Conservation (phyloP, 2,113 vertebrate genomes). For the Coturnix japonica region DNA sequence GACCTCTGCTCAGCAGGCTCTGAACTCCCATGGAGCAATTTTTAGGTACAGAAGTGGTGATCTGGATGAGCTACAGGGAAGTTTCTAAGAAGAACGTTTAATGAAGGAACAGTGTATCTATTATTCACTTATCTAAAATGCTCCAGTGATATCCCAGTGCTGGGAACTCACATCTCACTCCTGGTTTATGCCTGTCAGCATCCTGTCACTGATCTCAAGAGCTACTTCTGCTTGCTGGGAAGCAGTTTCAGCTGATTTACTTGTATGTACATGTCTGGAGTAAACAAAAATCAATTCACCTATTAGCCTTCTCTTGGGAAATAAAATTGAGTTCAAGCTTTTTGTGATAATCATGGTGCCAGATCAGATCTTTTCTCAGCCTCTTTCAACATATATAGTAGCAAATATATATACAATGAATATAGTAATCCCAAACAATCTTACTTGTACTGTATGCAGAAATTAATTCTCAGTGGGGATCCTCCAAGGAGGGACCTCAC, state of each 20-base stretch:
- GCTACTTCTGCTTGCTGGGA: not conserved
- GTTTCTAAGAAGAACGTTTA: not conserved
- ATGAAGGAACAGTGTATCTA: not conserved
- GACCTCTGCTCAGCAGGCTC: not conserved
- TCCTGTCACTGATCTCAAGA: not conserved
- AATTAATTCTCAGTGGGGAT: not conserved
- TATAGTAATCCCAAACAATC: not conserved
- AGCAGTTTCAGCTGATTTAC: not conserved
- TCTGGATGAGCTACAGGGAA: not conserved
- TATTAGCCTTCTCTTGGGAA: not conserved
- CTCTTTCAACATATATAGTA: not conserved
- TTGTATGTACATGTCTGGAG: not conserved
- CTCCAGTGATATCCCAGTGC: not conserved
- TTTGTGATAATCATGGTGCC: not conserved
- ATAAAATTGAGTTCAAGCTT: not conserved
- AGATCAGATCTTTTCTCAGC: not conserved
- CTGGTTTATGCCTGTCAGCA: not conserved
- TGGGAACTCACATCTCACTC: not conserved
- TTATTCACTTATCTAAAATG: not conserved
- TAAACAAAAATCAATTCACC: not conserved
- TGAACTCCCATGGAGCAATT: not conserved
- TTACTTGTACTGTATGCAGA: not conserved
- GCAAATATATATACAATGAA: not conserved
- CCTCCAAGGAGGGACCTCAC: not conserved
- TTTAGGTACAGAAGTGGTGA: not conserved